Base-by-base conservation (phyloP, 1,140 invertebrate species). In the Drosophila lini region DNA sequence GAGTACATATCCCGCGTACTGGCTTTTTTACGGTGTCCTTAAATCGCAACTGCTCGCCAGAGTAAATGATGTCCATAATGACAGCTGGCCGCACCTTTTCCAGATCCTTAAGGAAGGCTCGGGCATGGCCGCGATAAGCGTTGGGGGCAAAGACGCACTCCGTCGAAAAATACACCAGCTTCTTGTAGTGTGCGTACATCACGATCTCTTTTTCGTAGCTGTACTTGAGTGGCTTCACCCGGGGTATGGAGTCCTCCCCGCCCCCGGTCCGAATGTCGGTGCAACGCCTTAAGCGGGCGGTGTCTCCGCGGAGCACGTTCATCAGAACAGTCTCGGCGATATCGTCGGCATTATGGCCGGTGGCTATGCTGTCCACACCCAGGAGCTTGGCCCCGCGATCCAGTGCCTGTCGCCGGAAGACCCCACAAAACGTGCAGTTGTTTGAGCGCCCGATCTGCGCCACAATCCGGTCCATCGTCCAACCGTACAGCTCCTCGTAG, bases 201-300 rank as follows among this genome's bases (percentile, higher is more conserved):
- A 99, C 99, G 91, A 99, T 99, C 94, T 99, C 99, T 92, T 99
- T 99, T 93, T 99, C 99, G 93, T 99, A 99, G 5, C 98, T 97
- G 91, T 99, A 99, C 92, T 99, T 99, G 25, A 99, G 95, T 7
- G 99, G 99, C 93, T 99, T 99, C 57, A 97, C 98, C 79, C 98
- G 94, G 5, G 97, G 97, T 78, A 99, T 97, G 16, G 96, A 94
- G 65, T 97, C 97, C 92, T 97, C 97, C 78, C 95, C 94, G 36
- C 96, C 95, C 94, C 98, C 93, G 11, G 98, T 98, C 19, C 95
- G 95, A 59, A 98, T 96, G 59, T 96, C 95, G 45, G 97, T 98
- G 92, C 98, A 99, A 74, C 98, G 94, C 74, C 97, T 95, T 42
- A 99, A 93, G 77, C 99, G 94, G 7, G 98, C 98, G 71, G 99